phyloP scores from a whole-genome alignment of 35 echinoderm and acorn worm species.

The Ophioderma brevispina region DNA sequence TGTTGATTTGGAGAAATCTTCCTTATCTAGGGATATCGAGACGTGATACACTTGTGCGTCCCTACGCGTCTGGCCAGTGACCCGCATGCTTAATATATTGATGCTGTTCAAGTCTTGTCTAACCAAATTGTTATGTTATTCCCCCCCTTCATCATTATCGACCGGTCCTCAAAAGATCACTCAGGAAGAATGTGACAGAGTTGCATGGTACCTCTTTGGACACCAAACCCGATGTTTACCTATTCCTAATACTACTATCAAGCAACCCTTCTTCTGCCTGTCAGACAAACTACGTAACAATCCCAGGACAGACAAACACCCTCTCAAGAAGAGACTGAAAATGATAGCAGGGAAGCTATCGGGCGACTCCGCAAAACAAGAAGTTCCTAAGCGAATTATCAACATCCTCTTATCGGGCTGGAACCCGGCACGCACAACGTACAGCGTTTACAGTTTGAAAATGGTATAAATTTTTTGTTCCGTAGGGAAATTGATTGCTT shows the following conservation, averaged over 20 bases:
- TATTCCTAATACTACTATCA: background rate
- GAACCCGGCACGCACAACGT: conserved; percentile 18
- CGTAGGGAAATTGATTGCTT: background rate
- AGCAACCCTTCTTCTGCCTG: background rate
- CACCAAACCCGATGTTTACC: background rate
- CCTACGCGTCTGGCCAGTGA: conserved; percentile 50
- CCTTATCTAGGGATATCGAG: too few species aligned
- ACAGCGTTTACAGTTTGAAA: conserved; percentile 4
- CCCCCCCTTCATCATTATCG: conserved; percentile 50
- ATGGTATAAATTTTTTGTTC: conserved; percentile 12
- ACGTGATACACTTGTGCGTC: too few species aligned
- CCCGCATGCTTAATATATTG: conserved; percentile 27
- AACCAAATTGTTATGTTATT: conserved; percentile 47
- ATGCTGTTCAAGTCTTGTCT: conserved; percentile 33
- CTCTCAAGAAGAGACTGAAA: too few species aligned
- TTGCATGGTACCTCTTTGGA: conserved; percentile 18
- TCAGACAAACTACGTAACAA: too few species aligned
- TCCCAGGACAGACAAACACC: too few species aligned
- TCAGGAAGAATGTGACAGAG: conserved; percentile 36
- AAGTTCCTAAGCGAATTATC: too few species aligned
- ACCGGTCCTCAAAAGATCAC: conserved; percentile 38
- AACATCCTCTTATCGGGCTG: conserved; percentile 1
- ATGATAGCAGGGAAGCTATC: conserved; percentile 14
- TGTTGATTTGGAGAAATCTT: too few species aligned
- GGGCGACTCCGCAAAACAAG: background rate